Conservation (phyloP, 92 coral and sea anemone genomes). For the Phenganax subtilis region DNA sequence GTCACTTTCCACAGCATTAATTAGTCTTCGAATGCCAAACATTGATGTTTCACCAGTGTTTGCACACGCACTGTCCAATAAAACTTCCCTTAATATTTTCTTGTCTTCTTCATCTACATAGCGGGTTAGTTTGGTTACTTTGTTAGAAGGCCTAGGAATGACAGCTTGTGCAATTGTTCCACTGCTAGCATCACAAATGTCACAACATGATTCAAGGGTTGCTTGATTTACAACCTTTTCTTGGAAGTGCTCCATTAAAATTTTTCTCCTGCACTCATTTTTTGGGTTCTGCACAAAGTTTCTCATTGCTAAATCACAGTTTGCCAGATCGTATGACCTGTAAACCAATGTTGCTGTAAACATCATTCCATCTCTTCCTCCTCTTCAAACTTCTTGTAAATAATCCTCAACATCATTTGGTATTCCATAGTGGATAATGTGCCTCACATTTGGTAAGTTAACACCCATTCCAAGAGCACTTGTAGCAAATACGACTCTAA, state of each 20-base stretch:
- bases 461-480: constrained; percentile 63
- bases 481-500: constrained; percentile 50
- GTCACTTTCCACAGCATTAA: not conserved
- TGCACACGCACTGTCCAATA: not conserved
- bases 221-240: constrained; percentile 32
- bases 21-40: constrained; percentile 9
- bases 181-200: constrained; percentile 39
- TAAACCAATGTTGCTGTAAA: constrained; percentile 42
- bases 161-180: not conserved
- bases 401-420: constrained; percentile 49
- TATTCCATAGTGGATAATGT: constrained; percentile 52
- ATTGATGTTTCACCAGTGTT: not conserved
- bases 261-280: constrained; percentile 37
- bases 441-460: constrained; percentile 45
- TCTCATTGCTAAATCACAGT: constrained; percentile 53
- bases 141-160: too few relatives aligned
- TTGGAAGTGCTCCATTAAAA: constrained; percentile 27
- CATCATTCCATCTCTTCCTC: constrained; percentile 52
- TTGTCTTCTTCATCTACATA: too few relatives aligned
- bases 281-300: constrained; percentile 35
- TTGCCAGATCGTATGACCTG: constrained; percentile 48
- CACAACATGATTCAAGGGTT: constrained; percentile 47
- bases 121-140: too few relatives aligned
- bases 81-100: constrained; percentile 18
- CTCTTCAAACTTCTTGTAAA: constrained; percentile 58